Evolutionary conservation across 2,113 vertebrate genomes (phyloP).

Genomic region (Apodemus sylvaticus): DNA sequence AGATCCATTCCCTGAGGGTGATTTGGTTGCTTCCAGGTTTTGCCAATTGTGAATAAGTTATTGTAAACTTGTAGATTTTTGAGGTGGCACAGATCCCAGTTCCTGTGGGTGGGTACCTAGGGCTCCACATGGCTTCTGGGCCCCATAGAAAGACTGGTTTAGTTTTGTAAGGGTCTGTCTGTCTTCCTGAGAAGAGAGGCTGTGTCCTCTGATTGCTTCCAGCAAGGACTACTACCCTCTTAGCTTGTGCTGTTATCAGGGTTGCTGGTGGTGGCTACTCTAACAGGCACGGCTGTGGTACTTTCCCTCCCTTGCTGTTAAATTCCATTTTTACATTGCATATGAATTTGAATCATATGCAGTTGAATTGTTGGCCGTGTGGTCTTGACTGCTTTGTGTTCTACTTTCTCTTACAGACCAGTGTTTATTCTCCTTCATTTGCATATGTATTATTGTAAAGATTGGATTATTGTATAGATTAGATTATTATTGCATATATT

Average conservation of each 20-base stretch:
- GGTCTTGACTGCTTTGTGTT: background rate
- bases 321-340: background rate
- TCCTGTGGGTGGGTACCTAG: background rate
- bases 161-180: background rate
- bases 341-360: background rate
- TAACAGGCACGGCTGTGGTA: background rate
- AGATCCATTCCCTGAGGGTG: background rate
- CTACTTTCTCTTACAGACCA: background rate
- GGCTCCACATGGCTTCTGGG: background rate
- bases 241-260: background rate
- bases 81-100: background rate
- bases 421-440: background rate
- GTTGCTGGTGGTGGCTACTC: background rate
- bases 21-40: background rate
- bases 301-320: background rate
- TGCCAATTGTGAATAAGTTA: too few species aligned
- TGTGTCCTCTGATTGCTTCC: background rate
- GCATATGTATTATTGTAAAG: background rate
- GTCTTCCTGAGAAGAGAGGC: background rate
- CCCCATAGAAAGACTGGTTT: background rate
- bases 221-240: rapidly evolving
- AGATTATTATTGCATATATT: background rate
- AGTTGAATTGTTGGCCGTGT: background rate
- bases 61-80: background rate
- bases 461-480: background rate